Base-by-base conservation (phyloP, 35 echinoderm and acorn worm genomes). In the Diadema setosum region DNA sequence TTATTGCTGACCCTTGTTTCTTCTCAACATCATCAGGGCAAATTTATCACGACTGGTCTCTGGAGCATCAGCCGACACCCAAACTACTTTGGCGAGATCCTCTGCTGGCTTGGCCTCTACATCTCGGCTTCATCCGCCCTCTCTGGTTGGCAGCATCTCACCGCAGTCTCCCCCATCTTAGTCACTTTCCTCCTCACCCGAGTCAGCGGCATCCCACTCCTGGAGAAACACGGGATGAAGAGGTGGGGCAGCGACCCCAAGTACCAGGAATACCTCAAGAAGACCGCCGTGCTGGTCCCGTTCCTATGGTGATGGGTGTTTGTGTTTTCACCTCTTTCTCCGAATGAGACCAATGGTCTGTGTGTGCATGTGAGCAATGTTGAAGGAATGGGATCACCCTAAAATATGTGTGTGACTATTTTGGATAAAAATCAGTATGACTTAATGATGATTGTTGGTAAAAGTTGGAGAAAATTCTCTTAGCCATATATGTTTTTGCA, bases 11-110 rank as follows among this genome's bases (percentile, higher is more conserved):
- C n/a, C n/a, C 63, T 34, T 34, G 4, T 34, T 55, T 34, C 63
- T 67, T 34, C 4, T 34, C 16, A 33, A 2, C 30, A 2, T 67
- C 5, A 67, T 67, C 1, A 98, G 96, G 89, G 92, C 24, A 94
- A 89, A 65, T 98, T 98, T 75, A 98, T 98, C 64, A 89, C 25
- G 49, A 91, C 84, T 5, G 95, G 95, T 64, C 69, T 98, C 0
- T 98, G 96, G 96, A 92, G 96, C 55, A 76, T 98, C 42, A 94
- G 92, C 58, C 93, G 96, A 37, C 96, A 98, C 60, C 96, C 96
- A 2, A 98, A 98, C 87, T 98, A 98, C 74, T 61, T 94, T 25
- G 96, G 96, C 25, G 96, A 98, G 65, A 98, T 98, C 29, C 40
- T 98, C 15, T 56, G 94, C 3, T 94, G 96, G 96, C 36, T 75